These are phyloP conservation scores for Diogma glabrata DNA, from an alignment of 2,888 invertebrate genomes.

Conservation along the genomic window DNA sequence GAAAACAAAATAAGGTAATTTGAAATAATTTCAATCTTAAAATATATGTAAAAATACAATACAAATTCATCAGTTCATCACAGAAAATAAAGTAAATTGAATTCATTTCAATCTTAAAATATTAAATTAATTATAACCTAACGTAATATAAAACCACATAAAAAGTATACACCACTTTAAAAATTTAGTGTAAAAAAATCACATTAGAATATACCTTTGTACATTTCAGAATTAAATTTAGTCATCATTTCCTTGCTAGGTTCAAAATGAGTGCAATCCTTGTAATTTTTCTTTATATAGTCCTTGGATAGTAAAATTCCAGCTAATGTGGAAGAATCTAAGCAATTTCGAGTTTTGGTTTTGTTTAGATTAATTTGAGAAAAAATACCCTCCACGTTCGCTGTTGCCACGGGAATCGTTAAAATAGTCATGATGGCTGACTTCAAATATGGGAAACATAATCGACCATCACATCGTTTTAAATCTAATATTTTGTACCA, in stretches of 20 bases:
- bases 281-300: neutral
- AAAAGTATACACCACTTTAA: too few species aligned
- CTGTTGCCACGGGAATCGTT: neutral
- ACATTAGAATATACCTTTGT: too few species aligned
- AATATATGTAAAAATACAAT: too few species aligned
- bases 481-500: neutral
- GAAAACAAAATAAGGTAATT: too few species aligned
- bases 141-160: too few species aligned
- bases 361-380: neutral
- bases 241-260: neutral
- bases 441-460: neutral
- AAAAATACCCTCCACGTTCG: neutral
- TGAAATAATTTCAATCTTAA: too few species aligned
- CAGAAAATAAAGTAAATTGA: too few species aligned
- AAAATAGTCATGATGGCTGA: neutral
- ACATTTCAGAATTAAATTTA: too few species aligned
- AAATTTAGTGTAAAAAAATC: too few species aligned
- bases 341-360: neutral
- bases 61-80: too few species aligned
- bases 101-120: too few species aligned
- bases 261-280: neutral
- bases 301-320: constrained; percentile 2
- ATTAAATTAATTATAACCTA: too few species aligned
- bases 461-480: neutral
- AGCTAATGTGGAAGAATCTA: neutral